Base-by-base conservation (phyloP, 2,888 invertebrate genomes). In the Bhutanitis thaidina region DNA sequence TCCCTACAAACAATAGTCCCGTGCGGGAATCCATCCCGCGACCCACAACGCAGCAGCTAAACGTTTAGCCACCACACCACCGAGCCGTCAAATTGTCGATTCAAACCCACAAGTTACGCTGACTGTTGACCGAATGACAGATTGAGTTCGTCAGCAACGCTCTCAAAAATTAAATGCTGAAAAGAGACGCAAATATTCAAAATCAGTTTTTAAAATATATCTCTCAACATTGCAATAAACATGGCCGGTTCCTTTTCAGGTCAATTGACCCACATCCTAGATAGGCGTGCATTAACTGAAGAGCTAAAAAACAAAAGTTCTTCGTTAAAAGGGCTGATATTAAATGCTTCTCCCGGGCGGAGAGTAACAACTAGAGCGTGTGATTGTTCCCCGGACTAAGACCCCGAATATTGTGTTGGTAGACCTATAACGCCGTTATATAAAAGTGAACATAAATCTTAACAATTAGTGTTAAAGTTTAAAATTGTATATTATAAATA, bases 231-330 rank as follows among this genome's bases (percentile, higher is more conserved):
- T 30, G 35, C 13, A 20, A 25, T 35, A 13, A 35, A 34, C 25
- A 9, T 36, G 4, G 7, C 12, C 25, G 27, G n/a, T 9, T 16
- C 3, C 16, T 29, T 38, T 46, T 13, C 32, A 39, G 30, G 46
- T 39, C 38, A 39, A 38, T 20, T 39, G 14, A 32, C 13, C 20
- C 32, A 20, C 27, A 32, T 29, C n/a, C 43, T 5, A 7, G 32
- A 20, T 34, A 34, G 34, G 20, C 29, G 29, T 16, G 32, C 20
- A 30, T 39, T 46, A 13, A 39, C 46, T 13, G 46, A 12, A 20
- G 4, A 27, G 16, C 14, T 49, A 13, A 45, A 37, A 50, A 51
- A 51, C 30, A 41, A 41, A 45, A 41, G 41, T 45, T 25, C 29
- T 9, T 32, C 32, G 30, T 16, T 36, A 29, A 34, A 35, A 45